Evolutionary conservation across 2,113 vertebrate species (phyloP), one percentile per base, ranked within the genome.

Genomic region (Beaufortia kweichowensis): DNA sequence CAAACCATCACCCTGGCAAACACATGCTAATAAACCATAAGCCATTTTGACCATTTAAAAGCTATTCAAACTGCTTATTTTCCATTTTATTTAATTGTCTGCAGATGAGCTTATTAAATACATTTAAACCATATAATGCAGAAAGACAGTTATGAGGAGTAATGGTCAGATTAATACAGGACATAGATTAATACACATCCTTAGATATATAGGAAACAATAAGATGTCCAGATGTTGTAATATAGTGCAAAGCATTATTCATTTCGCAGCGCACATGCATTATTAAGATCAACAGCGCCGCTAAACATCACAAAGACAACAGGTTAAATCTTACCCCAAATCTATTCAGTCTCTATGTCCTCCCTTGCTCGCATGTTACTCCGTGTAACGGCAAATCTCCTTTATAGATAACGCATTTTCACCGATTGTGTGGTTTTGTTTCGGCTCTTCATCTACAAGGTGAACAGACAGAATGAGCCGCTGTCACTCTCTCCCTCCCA

Each of bases 311-410:
- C 63, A 77, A 59, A 78, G 64, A 82, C 84, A 85, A 86, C 85
- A 85, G 85, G 83, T 85, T 85, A 72, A 71, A 53, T 50, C 83
- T 85, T 83, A 86, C 84, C 85, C 64, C 41, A 23, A 29, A 53
- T n/a, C 17, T 43, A 35, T 43, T 26, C 65, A 24, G 46, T 12
- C 24, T 39, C 57, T 67, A 26, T 41, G 56, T 62, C 29, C 41
- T 55, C 23, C 24, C 15, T 64, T 66, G 39, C 28, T 33, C 61
- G 68, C 78, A 75, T 69, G 35, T 70, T 43, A 80, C 28, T 74
- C 62, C 55, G 2, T 46, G 43, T 35, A 59, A 73, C 67, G 55
- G 39, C 76, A 48, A 73, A 24, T 65, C 17, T 71, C 39, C 28
- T 28, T 75, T 65, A 65, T 23, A 60, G 6, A 35, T 41, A 21